Conservation (phyloP, 2,888 invertebrate species). For the Cylloceria caligata region DNA sequence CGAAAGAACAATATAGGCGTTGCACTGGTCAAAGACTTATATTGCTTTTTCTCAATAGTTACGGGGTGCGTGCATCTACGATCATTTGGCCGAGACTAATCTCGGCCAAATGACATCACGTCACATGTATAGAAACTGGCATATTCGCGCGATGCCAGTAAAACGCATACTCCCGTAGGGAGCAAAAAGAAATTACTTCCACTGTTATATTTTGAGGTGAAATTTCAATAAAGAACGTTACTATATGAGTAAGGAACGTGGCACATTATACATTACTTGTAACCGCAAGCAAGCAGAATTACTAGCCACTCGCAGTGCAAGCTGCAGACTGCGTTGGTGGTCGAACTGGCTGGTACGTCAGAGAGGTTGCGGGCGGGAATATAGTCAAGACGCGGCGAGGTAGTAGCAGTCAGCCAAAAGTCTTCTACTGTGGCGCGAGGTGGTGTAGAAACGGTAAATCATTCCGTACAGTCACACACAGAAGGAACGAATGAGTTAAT, state of each 20-base stretch:
- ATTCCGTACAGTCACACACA: constrained; percentile 54
- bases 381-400: constrained; percentile 44
- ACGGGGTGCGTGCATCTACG: not conserved
- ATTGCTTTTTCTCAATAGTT: not conserved
- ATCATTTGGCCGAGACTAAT: not conserved
- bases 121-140: too few relatives aligned
- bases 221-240: too few relatives aligned
- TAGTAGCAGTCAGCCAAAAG: constrained; percentile 7
- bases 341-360: not conserved
- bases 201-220: too few relatives aligned
- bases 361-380: constrained; percentile 26
- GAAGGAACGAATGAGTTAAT: constrained; percentile 23
- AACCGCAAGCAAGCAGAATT: constrained; percentile 70
- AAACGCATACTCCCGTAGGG: too few relatives aligned
- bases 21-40: constrained; percentile 3
- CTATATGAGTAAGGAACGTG: too few relatives aligned
- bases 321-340: not conserved
- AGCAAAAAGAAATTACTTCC: too few relatives aligned
- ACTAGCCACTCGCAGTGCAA: constrained; percentile 33
- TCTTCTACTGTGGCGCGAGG: too few relatives aligned
- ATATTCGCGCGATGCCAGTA: too few relatives aligned
- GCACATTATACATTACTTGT: too few relatives aligned
- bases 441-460: constrained; percentile 56
- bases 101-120: not conserved
- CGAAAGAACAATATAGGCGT: constrained; percentile 10